These are phyloP conservation scores for Apteryx mantelli DNA, from an alignment of 2,113 vertebrate species.

Conservation along the genomic window DNA sequence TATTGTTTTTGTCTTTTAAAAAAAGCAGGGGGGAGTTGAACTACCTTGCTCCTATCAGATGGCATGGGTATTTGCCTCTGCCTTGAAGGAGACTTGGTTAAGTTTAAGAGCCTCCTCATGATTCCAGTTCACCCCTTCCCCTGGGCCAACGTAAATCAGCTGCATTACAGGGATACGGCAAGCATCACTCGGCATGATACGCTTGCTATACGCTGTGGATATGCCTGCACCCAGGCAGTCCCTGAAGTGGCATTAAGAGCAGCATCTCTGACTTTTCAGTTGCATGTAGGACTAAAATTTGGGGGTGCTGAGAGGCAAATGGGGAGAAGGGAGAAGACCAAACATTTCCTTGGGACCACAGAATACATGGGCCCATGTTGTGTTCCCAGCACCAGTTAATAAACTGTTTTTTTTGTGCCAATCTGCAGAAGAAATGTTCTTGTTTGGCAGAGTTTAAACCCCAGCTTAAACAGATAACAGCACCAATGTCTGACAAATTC, in stretches of 20 bases:
- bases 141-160: slow-evolving; percentile 44
- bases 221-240: not conserved
- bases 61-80: slow-evolving; percentile 14
- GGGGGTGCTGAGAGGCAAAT: not conserved
- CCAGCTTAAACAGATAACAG: slow-evolving; percentile 31
- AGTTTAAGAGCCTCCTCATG: slow-evolving; percentile 30
- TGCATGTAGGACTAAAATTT: not conserved
- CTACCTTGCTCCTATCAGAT: slow-evolving; percentile 19
- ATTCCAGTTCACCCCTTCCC: slow-evolving; percentile 16
- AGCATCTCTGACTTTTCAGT: not conserved
- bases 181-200: not conserved
- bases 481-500: slow-evolving; percentile 19
- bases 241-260: not conserved
- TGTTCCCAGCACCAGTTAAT: not conserved
- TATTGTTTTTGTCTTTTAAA: slow-evolving; percentile 42
- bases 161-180: not conserved
- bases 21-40: slow-evolving; percentile 20
- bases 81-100: slow-evolving; percentile 24
- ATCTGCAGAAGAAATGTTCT: not conserved
- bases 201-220: not conserved
- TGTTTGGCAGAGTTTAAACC: not conserved
- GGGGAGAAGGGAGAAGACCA: not conserved
- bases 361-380: not conserved
- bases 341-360: not conserved
- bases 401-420: not conserved